A percentile compares a stretch with the other conserved stretches of the same genome.
Evolutionary conservation across 2,113 vertebrate species (phyloP).

Genomic region (Datnioides undecimradiatus): DNA sequence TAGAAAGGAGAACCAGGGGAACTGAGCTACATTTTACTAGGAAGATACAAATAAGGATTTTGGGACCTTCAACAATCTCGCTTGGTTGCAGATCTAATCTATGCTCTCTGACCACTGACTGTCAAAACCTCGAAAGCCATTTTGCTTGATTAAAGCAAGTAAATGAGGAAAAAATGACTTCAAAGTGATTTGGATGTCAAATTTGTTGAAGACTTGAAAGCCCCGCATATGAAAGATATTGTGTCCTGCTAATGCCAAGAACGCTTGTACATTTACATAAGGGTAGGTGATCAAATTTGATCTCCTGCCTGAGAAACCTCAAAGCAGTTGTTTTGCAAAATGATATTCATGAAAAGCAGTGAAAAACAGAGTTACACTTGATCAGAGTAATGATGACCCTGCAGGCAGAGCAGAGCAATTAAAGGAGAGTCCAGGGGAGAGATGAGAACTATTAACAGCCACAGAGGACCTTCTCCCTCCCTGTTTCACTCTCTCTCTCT

Average conservation of each 20-base stretch:
- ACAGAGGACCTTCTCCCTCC: constrained; percentile 74
- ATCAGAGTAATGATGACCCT: constrained; percentile 82
- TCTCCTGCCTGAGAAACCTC: constrained; percentile 66
- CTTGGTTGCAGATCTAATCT: constrained; percentile 35
- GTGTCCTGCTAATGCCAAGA: constrained; percentile 65
- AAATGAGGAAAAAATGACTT: constrained; percentile 49
- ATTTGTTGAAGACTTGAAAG: constrained; percentile 60
- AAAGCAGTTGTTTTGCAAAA: constrained; percentile 78
- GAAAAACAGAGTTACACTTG: constrained; percentile 77
- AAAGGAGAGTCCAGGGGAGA: constrained; percentile 81
- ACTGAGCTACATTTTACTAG: constrained; percentile 32
- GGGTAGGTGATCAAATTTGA: constrained; percentile 68
- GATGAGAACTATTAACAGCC: constrained; percentile 81
- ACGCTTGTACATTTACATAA: constrained; percentile 40
- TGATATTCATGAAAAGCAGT: constrained; percentile 78
- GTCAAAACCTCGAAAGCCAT: constrained; percentile 50
- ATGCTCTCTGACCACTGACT: constrained; percentile 50
- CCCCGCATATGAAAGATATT: constrained; percentile 49
- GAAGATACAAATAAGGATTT: constrained; percentile 38
- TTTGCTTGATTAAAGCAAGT: constrained; percentile 66
- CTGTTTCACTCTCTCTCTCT: constrained; percentile 30
- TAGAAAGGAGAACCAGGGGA: constrained; percentile 34
- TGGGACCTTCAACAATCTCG: constrained; percentile 20
- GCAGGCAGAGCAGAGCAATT: constrained; percentile 82
- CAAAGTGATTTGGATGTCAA: constrained; percentile 66